Evolutionary conservation across 2,113 vertebrate genomes (phyloP).

Genomic region (Notothenia rossii): DNA sequence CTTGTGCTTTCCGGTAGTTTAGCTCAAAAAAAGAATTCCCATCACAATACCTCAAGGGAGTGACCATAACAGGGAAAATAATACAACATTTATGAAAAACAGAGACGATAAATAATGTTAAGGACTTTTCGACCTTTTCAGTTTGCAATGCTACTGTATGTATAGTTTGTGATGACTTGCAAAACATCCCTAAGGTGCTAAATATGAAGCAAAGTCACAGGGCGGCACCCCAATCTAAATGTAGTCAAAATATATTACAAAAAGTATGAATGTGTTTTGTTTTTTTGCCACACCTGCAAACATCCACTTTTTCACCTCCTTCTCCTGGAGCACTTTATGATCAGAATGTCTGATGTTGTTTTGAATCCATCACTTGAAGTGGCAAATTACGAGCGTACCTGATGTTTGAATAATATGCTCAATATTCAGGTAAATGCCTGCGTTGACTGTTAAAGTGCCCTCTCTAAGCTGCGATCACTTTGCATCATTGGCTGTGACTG

Average conservation of each 20-base stretch:
- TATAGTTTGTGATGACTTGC: neutral
- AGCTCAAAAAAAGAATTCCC: too few relatives aligned
- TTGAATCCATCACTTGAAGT: neutral
- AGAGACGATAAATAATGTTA: neutral
- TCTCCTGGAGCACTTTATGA: neutral
- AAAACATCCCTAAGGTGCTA: neutral
- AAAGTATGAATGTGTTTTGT: neutral
- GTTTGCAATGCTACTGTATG: neutral
- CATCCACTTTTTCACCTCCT: neutral
- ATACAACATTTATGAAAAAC: neutral
- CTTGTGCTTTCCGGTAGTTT: too few relatives aligned
- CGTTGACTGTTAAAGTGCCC: neutral
- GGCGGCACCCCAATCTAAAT: neutral
- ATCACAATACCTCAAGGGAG: too few relatives aligned
- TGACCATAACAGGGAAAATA: too few relatives aligned
- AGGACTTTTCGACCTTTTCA: neutral
- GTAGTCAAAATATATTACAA: neutral
- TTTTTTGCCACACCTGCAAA: constrained; percentile 5
- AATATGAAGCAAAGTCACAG: neutral
- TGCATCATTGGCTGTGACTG: neutral
- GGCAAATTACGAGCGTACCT: neutral
- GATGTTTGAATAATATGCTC: constrained; percentile 13
- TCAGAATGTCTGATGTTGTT: neutral
- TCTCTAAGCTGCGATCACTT: neutral
- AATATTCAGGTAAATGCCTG: neutral